These are phyloP conservation scores for Apocrypta bakeri DNA, from an alignment of 1,140 invertebrate genomes.

Conservation along the genomic window DNA sequence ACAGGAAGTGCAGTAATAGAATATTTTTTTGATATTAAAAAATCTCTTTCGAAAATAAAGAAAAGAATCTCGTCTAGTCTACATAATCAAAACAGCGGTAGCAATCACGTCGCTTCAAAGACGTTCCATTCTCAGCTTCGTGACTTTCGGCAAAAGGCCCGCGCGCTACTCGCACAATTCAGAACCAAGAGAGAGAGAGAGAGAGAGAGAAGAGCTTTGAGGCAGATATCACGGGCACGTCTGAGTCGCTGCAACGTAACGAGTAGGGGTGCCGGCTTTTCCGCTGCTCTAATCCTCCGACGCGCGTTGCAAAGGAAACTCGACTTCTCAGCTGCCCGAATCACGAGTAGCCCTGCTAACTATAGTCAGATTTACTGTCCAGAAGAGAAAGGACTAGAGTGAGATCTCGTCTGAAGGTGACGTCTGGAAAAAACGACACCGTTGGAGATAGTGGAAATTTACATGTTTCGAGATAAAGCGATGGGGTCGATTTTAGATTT, in stretches of 20 bases:
- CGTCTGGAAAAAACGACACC: conserved; percentile 8
- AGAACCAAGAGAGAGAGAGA: too few species aligned
- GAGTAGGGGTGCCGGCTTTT: background rate
- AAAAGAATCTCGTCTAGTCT: too few species aligned
- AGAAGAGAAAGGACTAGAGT: background rate
- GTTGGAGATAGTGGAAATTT: background rate
- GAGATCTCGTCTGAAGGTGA: background rate
- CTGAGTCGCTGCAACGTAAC: background rate
- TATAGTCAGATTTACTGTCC: background rate
- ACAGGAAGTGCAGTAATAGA: background rate
- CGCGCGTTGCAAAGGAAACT: background rate
- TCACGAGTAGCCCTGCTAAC: background rate
- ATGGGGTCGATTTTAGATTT: background rate
- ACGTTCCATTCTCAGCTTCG: background rate
- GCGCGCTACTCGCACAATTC: background rate
- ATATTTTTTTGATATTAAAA: too few species aligned
- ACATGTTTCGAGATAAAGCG: background rate
- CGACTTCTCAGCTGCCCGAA: background rate
- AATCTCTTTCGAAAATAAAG: too few species aligned
- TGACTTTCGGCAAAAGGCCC: conserved; percentile 3
- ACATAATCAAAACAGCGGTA: too few species aligned
- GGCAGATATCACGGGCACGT: conserved; percentile 30
- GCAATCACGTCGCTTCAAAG: conserved; percentile 1
- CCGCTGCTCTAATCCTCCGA: conserved; percentile 4
- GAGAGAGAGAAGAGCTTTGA: too few species aligned